Conservation (phyloP, 2,888 invertebrate species). For the Fragum fragum region DNA sequence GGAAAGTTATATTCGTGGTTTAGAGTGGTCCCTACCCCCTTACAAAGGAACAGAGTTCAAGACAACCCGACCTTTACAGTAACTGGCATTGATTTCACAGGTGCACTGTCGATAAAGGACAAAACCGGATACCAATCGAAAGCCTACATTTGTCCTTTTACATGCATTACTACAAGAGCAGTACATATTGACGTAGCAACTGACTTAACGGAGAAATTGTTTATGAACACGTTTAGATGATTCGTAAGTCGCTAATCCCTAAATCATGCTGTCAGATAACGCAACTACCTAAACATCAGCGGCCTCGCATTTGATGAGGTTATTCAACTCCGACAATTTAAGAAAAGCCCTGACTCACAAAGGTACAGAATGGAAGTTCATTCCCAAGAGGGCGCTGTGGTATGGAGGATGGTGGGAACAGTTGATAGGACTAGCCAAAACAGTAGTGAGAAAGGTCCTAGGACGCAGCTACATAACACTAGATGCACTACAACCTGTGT, state of each 20-base stretch:
- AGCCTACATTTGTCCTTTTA: conserved; percentile 57
- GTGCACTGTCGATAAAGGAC: conserved; percentile 29
- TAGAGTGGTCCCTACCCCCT: too few relatives aligned
- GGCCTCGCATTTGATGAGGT: conserved; percentile 21
- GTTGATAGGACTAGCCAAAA: conserved; percentile 51
- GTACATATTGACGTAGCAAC: conserved; percentile 60
- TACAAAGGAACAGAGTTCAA: conserved; percentile 42
- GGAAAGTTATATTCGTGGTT: too few relatives aligned
- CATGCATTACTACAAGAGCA: conserved; percentile 56
- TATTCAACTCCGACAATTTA: conserved; percentile 11
- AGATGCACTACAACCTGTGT: conserved; percentile 48
- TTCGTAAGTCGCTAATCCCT: conserved; percentile 50
- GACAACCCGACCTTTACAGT: conserved; percentile 46
- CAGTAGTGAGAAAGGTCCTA: conserved; percentile 43
- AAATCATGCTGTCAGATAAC: conserved; percentile 62
- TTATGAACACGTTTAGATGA: conserved; percentile 51
- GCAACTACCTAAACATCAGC: conserved; percentile 55
- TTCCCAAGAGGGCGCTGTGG: conserved; percentile 58
- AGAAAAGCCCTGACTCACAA: conserved; percentile 42
- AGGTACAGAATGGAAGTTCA: too few relatives aligned
- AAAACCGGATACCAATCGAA: conserved; percentile 26
- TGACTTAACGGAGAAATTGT: conserved; percentile 39
- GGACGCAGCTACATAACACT: conserved; percentile 34
- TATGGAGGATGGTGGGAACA: conserved; percentile 67
- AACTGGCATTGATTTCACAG: conserved; percentile 57